phyloP scores from a whole-genome alignment of 2,113 vertebrate species.

The Saguinus midas region DNA sequence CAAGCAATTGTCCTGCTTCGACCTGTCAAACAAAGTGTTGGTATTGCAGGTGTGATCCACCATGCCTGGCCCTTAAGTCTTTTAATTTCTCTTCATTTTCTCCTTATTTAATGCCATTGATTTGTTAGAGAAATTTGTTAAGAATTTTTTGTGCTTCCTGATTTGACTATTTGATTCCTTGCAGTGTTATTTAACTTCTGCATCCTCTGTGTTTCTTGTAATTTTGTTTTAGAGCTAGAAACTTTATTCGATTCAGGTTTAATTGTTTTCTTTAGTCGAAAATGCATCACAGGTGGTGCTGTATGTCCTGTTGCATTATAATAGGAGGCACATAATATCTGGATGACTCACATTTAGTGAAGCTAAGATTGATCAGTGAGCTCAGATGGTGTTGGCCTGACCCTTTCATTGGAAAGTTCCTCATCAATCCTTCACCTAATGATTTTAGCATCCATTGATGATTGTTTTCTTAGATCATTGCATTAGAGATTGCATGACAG shows the following conservation, averaged over 20 bases:
- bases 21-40: no score
- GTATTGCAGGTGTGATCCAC: no score
- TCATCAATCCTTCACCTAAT: background rate
- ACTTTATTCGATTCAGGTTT: background rate
- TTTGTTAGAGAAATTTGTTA: background rate
- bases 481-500: background rate
- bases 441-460: background rate
- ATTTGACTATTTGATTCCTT: background rate
- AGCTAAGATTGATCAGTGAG: background rate
- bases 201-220: background rate
- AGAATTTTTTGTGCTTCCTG: background rate
- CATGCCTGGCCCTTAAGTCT: background rate
- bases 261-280: background rate
- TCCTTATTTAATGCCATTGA: background rate
- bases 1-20: no score
- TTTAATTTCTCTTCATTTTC: background rate
- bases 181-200: slow-evolving; percentile 27
- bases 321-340: background rate
- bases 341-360: background rate
- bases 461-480: background rate
- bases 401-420: background rate
- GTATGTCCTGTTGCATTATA: background rate
- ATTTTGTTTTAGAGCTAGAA: slow-evolving; percentile 24
- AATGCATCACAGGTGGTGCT: background rate
- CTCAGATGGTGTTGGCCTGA: background rate